Percentiles rank a stretch among this genome's conserved stretches.
phyloP scores from a whole-genome alignment of 1,140 invertebrate species.

The Anastrepha obliqua region DNA sequence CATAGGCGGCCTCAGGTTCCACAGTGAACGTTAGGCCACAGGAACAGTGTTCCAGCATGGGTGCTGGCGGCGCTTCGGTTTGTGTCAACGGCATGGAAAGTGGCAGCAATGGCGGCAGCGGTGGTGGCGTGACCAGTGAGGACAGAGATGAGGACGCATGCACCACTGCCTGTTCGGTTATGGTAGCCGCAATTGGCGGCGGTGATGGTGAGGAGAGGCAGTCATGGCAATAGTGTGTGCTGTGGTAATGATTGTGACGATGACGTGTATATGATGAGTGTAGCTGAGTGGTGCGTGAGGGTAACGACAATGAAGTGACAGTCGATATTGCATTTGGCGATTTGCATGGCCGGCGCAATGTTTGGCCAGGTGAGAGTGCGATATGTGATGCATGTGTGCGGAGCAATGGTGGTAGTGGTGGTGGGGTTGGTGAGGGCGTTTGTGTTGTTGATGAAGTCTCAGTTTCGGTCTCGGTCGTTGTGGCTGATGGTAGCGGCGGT shows the following conservation, averaged over 20 bases:
- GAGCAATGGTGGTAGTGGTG: constrained; percentile 9
- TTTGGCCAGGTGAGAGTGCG: not conserved
- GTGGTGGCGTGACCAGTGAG: constrained; percentile 31
- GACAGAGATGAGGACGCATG: constrained; percentile 63
- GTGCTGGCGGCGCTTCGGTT: constrained; percentile 42
- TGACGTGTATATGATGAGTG: constrained; percentile 32
- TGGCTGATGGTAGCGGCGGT: constrained; percentile 60
- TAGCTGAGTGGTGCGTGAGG: not conserved
- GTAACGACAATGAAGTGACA: constrained; percentile 32
- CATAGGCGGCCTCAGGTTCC: constrained; percentile 30
- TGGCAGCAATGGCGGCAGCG: constrained; percentile 30
- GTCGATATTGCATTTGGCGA: not conserved
- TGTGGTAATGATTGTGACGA: constrained; percentile 48
- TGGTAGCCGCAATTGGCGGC: constrained; percentile 62
- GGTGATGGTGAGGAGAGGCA: constrained; percentile 68
- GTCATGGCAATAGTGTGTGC: constrained; percentile 64
- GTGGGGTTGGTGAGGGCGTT: constrained; percentile 58
- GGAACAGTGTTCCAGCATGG: constrained; percentile 67
- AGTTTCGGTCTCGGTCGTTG: constrained; percentile 58
- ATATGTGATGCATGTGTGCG: constrained; percentile 3
- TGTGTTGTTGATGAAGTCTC: constrained; percentile 70
- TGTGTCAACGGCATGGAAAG: constrained; percentile 5
- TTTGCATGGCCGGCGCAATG: constrained; percentile 6
- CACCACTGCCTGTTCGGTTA: constrained; percentile 68
- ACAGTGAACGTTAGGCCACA: constrained; percentile 69